phyloP scores from a whole-genome alignment of 2,888 invertebrate genomes.

The Pyrocoelia pectoralis region DNA sequence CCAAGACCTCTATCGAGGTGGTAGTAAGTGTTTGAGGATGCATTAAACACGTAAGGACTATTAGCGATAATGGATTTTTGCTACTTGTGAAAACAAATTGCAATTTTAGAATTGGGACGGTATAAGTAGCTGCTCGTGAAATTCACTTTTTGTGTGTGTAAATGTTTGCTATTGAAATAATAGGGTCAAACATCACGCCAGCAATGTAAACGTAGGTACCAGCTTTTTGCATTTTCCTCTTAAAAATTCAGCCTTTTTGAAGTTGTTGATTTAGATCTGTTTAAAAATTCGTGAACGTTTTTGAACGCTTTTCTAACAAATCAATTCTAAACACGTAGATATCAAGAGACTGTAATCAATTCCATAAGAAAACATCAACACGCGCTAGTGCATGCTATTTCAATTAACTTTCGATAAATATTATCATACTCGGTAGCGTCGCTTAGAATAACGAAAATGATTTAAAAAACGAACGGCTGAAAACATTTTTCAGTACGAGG shows the following conservation, averaged over 20 bases:
- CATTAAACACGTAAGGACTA: conserved; percentile 21
- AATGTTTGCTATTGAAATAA: no score
- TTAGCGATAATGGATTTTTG: conserved; percentile 20
- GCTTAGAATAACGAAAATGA: not conserved
- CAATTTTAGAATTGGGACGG: conserved; percentile 4
- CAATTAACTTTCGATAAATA: not conserved
- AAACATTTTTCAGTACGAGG: not conserved
- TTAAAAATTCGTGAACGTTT: conserved; percentile 8
- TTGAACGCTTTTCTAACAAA: not conserved
- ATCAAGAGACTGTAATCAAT: conserved; percentile 11
- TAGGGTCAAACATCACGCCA: no score
- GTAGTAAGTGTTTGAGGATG: conserved; percentile 4
- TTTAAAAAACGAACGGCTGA: not conserved
- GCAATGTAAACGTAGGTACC: not conserved
- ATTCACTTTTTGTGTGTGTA: no score
- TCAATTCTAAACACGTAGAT: conserved; percentile 13
- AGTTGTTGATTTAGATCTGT: conserved; percentile 2
- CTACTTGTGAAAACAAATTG: conserved; percentile 15
- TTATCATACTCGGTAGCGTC: not conserved
- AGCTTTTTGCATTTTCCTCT: not conserved
- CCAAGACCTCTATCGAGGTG: not conserved
- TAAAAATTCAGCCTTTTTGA: not conserved
- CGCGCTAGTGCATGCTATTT: not conserved
- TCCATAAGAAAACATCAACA: not conserved
- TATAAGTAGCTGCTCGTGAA: not conserved